Percentiles rank a stretch among this genome's conserved stretches.
These are phyloP conservation scores for Taenioides sp. DNA, from an alignment of 2,797 vertebrate genomes.

Conservation along the genomic window DNA sequence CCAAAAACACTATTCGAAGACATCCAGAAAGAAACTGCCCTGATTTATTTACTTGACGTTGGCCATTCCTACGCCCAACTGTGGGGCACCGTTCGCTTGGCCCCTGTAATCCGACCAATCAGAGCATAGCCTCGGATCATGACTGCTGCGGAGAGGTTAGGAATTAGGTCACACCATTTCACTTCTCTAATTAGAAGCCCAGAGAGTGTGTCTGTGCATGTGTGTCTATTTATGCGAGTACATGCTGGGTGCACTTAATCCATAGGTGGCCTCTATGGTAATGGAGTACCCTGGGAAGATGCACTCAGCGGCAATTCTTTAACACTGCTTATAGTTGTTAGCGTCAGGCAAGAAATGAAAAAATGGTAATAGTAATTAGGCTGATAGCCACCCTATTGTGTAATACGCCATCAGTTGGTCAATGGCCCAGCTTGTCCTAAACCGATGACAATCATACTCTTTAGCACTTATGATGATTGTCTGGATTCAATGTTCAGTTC, in stretches of 20 bases:
- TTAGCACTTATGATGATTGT: constrained; percentile 8
- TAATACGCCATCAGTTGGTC: constrained; percentile 4
- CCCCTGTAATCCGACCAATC: constrained; percentile 50
- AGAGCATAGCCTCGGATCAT: constrained; percentile 32
- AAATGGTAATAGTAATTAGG: constrained; percentile 16
- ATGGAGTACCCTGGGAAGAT: constrained; percentile 57
- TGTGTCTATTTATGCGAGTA: constrained; percentile 44
- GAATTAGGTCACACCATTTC: constrained; percentile 73
- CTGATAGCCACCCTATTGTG: constrained; percentile 12
- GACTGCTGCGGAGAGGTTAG: constrained; percentile 56
- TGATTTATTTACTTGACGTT: constrained; percentile 5
- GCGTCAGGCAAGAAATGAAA: constrained; percentile 20
- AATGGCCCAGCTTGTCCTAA: constrained; percentile 14
- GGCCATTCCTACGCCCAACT: constrained; percentile 19
- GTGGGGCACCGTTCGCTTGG: constrained; percentile 36
- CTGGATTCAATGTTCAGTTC: background rate
- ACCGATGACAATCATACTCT: constrained; percentile 7
- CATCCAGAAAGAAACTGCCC: no score
- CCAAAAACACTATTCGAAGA: background rate
- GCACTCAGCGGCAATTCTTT: constrained; percentile 54
- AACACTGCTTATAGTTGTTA: constrained; percentile 36
- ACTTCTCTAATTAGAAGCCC: constrained; percentile 69
- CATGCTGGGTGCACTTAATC: constrained; percentile 65
- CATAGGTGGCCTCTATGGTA: constrained; percentile 63
- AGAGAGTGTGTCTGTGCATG: constrained; percentile 38